Base-by-base conservation (phyloP, 2,797 vertebrate genomes). In the Lithobates sylvaticus region DNA sequence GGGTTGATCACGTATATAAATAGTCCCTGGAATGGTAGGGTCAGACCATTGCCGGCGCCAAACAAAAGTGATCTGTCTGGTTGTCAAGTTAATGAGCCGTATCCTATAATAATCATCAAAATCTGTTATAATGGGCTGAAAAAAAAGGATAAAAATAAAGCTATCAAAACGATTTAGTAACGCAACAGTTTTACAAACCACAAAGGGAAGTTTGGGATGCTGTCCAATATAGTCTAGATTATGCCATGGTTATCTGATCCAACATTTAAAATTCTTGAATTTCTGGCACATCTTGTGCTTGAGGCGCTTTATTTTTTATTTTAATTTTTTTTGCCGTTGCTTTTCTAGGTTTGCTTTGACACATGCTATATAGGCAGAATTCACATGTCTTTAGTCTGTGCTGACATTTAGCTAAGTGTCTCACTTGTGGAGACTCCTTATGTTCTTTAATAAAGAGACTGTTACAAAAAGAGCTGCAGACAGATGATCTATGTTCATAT, bases 171-270 rank as follows among this genome's bases (percentile, higher is more conserved):
- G 69, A 81, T 81, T 81, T 81, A 81, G 79, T 81, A 72, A 72
- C 69, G 79, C 79, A 81, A 81, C 79, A 81, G 69, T 50, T 81
- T 72, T 72, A 72, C 79, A 81, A 81, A 81, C 69, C 79, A 81
- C 79, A 71, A 61, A 73, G 70, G 80, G 54, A 65, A 74, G 50
- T 64, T 23, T 82, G 80, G 80, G 80, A 82, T 73, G 50, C 70
- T 44, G 70, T 82, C 80, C 80, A 82, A 74, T 47, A 42, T 23
- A 61, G 80, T 44, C 70, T 82, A 64, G 50, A 65, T 73, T 54
- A 73, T 82, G 36, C 80, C 34, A 12, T 32, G 18, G 39, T 64
- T 36, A 74, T 64, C 54, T 23, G 54, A 82, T 70, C 80, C 80
- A 82, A 74, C 70, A 74, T 74, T 73, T 65, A n/a, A n/a, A 39